Evolutionary conservation across 2,113 vertebrate genomes (phyloP).

Genomic region (Semnornis frantzii): DNA sequence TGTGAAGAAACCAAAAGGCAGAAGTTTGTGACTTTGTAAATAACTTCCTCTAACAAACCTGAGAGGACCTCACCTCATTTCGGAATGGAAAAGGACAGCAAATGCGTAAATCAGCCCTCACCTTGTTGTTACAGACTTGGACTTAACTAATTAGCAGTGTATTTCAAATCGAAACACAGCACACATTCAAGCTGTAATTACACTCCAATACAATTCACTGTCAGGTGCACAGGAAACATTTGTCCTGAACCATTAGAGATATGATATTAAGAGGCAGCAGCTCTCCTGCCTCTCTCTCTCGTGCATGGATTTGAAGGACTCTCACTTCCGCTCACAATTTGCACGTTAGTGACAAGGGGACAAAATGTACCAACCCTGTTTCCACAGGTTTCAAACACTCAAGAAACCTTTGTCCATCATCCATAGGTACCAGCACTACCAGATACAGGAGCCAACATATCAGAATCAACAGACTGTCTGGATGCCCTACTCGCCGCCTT

Average conservation of each 20-base stretch:
- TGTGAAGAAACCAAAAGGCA: not conserved
- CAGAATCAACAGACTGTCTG: not conserved
- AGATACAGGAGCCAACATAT: accelerated
- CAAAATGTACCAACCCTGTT: accelerated
- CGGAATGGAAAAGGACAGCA: not conserved
- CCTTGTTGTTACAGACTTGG: not conserved
- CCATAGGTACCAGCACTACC: not conserved
- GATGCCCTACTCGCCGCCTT: not conserved
- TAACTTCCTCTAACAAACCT: not conserved
- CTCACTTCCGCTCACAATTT: not conserved
- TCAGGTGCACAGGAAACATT: not conserved
- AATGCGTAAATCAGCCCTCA: not conserved
- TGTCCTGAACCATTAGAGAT: not conserved
- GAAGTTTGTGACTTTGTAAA: not conserved
- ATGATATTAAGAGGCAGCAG: not conserved
- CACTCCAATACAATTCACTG: not conserved
- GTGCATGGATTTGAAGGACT: not conserved
- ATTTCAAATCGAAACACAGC: not conserved
- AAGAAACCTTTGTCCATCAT: not conserved
- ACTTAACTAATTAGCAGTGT: not conserved
- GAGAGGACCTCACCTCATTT: not conserved
- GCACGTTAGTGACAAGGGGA: not conserved
- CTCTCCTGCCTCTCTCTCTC: not conserved
- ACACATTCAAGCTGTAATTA: not conserved
- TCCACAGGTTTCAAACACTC: not conserved